Base-by-base conservation (phyloP, 2,888 invertebrate species). In the Lasioglossum vierecki region DNA sequence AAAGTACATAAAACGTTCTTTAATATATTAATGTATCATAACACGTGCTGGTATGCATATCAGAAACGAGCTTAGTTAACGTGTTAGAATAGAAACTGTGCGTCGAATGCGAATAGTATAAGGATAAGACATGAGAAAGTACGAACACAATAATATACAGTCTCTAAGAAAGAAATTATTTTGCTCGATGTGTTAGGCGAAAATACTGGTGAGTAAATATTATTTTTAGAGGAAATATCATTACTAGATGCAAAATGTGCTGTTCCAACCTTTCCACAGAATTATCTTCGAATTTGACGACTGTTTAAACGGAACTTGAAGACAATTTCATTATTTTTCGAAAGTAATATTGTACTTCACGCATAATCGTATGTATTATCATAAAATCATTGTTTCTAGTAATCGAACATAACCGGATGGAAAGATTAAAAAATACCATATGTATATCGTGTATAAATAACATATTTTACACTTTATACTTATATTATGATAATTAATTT, bases 31-130 rank as follows among this genome's bases (percentile, higher is more conserved):
- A 41, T 39, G 35, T 57, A 57, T 22, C 41, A 71, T 71, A 78
- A 78, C 70, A 78, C 77, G 49, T 68, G 70, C 70, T 68, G 35
- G 35, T 68, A 49, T 77, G 30, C 68, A 71, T 57, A 46, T 46
- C 35, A 53, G 49, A 77, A 70, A 78, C 70, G 35, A 78, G 70
- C 53, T 53, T 18, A 57, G 35, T 22, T 39, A 57, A 22, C 30
- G 57, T 57, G 66, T 57, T 41, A 76, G 63, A 63, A 76, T 26
- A 63, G 22, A 76, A 76, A 46, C 22, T 76, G 63, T 76, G 76
- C 76, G 44, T 76, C 60, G 60, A 80, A 39, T 80, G 49, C 49
- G 44, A 80, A 70, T 53, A 66, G 66, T 66, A 66, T 35, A 70
- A 22, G n/a, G 53, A 74, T 15, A 39, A 74, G 75, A 41, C 41